phyloP scores from a whole-genome alignment of 1,140 invertebrate species.

The Campoletis sonorensis region DNA sequence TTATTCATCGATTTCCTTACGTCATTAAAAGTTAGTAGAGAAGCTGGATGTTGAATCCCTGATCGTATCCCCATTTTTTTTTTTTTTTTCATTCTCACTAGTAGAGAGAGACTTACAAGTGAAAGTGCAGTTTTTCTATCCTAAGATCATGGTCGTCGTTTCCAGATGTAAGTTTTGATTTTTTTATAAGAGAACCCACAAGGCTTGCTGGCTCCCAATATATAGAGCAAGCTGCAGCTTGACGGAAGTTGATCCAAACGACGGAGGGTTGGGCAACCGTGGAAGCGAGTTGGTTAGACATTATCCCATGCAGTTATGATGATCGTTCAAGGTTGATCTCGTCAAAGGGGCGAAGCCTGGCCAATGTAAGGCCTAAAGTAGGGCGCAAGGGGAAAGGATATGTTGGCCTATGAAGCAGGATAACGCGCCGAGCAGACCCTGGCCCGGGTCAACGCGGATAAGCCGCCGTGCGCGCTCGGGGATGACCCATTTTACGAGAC shows the following conservation, averaged over 20 bases:
- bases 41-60: too few relatives aligned
- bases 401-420: slow-evolving; percentile 4
- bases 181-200: too few relatives aligned
- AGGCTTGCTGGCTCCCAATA: not conserved
- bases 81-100: too few relatives aligned
- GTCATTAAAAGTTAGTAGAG: too few relatives aligned
- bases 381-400: not conserved
- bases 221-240: not conserved
- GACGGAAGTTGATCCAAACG: not conserved
- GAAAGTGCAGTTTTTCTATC: too few relatives aligned
- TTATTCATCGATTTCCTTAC: too few relatives aligned
- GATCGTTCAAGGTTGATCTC: slow-evolving; percentile 28
- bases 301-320: not conserved
- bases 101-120: too few relatives aligned
- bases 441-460: slow-evolving; percentile 42
- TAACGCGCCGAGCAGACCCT: slow-evolving; percentile 16
- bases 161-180: too few relatives aligned
- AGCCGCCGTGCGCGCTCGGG: slow-evolving; percentile 21
- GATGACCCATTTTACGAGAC: slow-evolving; percentile 43
- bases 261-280: not conserved
- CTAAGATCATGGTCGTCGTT: too few relatives aligned
- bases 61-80: too few relatives aligned
- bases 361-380: slow-evolving; percentile 13
- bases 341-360: slow-evolving; percentile 2
- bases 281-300: not conserved